Evolutionary conservation across 2,797 vertebrate species (phyloP).

Genomic region (Enteromius afrohamiltoni): DNA sequence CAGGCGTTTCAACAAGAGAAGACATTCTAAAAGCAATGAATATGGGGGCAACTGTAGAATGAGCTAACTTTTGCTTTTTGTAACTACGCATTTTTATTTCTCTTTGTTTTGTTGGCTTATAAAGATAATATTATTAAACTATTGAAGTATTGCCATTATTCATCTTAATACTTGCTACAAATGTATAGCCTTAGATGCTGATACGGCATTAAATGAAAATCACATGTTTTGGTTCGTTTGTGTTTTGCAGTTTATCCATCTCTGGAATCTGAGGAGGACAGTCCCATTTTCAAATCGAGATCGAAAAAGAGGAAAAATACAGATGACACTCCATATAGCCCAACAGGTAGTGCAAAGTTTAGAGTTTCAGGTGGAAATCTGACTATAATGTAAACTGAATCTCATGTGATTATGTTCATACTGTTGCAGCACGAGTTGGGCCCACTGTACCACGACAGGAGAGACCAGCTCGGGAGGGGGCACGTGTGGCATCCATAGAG

Average conservation of each 20-base stretch:
- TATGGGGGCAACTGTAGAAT: neutral
- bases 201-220: neutral
- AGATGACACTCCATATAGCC: conserved; percentile 96
- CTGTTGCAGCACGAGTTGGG: conserved; percentile 87
- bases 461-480: conserved; percentile 93
- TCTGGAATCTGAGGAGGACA: conserved; percentile 97
- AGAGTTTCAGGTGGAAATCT: neutral
- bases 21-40: neutral
- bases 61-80: neutral
- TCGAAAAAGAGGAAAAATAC: conserved; percentile 98
- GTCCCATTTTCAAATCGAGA: conserved; percentile 97
- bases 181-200: neutral
- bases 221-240: neutral
- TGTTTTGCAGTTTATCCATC: conserved; percentile 89
- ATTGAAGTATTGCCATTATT: neutral
- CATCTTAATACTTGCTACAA: neutral
- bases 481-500: conserved; percentile 95
- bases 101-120: neutral
- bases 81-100: neutral
- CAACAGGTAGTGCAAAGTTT: conserved; percentile 82
- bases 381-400: neutral
- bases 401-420: conserved; percentile 6
- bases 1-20: neutral
- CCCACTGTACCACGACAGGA: conserved; percentile 94
- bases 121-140: neutral